These are phyloP conservation scores for Geotrupes spiniger DNA, from an alignment of 2,888 invertebrate genomes.

Conservation along the genomic window DNA sequence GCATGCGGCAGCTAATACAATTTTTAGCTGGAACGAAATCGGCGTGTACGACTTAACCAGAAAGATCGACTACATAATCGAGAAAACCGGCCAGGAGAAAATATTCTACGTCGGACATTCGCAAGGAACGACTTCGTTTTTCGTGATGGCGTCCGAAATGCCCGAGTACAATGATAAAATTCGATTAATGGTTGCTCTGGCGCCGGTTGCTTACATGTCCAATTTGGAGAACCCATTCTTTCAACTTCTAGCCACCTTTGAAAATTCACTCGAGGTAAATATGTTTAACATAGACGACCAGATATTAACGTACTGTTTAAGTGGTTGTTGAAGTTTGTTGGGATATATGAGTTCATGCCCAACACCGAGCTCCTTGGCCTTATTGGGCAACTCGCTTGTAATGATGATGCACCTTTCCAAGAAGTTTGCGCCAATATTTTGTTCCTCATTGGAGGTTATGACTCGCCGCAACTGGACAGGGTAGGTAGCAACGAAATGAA, in stretches of 20 bases:
- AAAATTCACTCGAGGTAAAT: conserved; percentile 15
- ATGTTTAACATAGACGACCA: too few relatives aligned
- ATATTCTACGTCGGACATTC: conserved; percentile 80
- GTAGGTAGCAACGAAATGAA: conserved; percentile 44
- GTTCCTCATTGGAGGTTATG: conserved; percentile 63
- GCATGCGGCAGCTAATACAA: too few relatives aligned
- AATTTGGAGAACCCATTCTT: conserved; percentile 11
- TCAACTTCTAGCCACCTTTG: conserved; percentile 10
- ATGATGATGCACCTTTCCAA: conserved; percentile 55
- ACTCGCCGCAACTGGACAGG: conserved; percentile 55
- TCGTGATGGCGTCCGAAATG: conserved; percentile 60
- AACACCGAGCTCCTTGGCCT: conserved; percentile 53
- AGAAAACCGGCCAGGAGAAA: conserved; percentile 55
- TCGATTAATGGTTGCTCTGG: conserved; percentile 49
- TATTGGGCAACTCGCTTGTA: conserved; percentile 56
- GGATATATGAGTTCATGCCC: conserved; percentile 63
- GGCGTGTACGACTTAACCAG: too few relatives aligned
- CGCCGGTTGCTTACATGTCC: conserved; percentile 61
- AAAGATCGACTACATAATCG: conserved; percentile 70
- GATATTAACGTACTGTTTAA: conserved; percentile 30
- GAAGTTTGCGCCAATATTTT: conserved; percentile 64
- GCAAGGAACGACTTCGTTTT: conserved; percentile 68
- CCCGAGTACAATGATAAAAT: conserved; percentile 63
- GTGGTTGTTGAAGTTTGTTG: conserved; percentile 39
- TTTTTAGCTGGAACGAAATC: neutral